Evolutionary conservation across 1,140 invertebrate species (phyloP).

Genomic region (Lepidurus couesii): DNA sequence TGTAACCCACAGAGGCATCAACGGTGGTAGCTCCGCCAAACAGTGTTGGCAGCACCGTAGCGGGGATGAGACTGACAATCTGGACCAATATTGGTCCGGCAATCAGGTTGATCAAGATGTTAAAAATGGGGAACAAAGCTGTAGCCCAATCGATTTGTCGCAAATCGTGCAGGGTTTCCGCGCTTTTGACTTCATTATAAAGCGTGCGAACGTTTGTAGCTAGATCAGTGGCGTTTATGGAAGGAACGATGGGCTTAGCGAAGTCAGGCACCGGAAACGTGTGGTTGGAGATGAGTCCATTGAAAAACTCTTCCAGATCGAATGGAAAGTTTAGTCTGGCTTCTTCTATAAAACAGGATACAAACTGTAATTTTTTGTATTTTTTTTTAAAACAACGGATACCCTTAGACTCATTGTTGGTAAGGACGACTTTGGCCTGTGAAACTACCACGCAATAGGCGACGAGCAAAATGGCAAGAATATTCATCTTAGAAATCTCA

Average conservation of each 20-base stretch:
- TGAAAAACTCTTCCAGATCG: too few relatives aligned
- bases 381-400: not conserved
- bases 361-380: too few relatives aligned
- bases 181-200: not conserved
- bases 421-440: not conserved
- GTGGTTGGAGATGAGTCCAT: too few relatives aligned
- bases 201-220: not conserved
- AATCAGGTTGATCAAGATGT: not conserved
- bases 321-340: too few relatives aligned
- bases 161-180: not conserved
- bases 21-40: not conserved
- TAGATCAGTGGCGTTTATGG: not conserved
- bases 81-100: not conserved
- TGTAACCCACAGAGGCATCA: not conserved
- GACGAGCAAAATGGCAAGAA: not conserved
- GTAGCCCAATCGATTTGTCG: constrained; percentile 13
- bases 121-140: not conserved
- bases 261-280: not conserved
- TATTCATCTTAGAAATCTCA: constrained; percentile 3
- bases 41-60: not conserved
- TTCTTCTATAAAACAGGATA: too few relatives aligned
- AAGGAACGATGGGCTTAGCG: not conserved
- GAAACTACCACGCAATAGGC: not conserved
- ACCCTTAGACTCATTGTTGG: not conserved
- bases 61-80: not conserved